A percentile compares a stretch with the other conserved stretches of the same genome.
Evolutionary conservation across 1,140 invertebrate species (phyloP).

Genomic region (Akabosia matsudoensis): DNA sequence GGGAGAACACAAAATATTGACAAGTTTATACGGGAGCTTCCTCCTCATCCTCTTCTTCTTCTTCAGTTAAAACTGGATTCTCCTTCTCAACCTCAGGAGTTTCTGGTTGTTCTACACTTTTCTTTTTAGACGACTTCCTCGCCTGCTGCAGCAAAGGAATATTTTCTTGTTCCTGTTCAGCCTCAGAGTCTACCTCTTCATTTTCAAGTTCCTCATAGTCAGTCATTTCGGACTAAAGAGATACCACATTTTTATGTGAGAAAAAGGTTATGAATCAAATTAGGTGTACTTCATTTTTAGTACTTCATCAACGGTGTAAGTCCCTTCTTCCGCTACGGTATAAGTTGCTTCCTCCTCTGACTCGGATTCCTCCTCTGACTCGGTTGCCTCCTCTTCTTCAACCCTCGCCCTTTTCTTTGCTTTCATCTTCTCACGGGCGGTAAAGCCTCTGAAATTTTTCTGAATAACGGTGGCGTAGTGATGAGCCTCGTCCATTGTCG

Average conservation of each 20-base stretch:
- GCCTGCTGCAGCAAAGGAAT: neutral
- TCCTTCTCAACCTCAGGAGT: neutral
- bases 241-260: too few species aligned
- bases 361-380: neutral
- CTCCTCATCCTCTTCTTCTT: neutral
- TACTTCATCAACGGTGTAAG: too few species aligned
- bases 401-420: neutral
- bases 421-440: neutral
- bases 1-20: too few species aligned
- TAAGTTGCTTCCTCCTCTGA: neutral
- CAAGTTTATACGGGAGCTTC: too few species aligned
- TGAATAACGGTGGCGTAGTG: slow-evolving; percentile 30
- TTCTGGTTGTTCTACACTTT: too few species aligned
- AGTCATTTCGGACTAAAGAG: too few species aligned
- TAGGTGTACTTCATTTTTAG: too few species aligned
- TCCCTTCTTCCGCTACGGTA: neutral
- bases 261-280: too few species aligned
- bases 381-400: neutral
- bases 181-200: neutral
- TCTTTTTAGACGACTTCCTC: neutral
- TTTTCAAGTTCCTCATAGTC: too few species aligned
- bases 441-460: neutral
- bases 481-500: neutral
- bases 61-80: neutral
- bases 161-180: neutral